phyloP scores from a whole-genome alignment of 2,113 vertebrate species.

The Toxostoma redivivum region DNA sequence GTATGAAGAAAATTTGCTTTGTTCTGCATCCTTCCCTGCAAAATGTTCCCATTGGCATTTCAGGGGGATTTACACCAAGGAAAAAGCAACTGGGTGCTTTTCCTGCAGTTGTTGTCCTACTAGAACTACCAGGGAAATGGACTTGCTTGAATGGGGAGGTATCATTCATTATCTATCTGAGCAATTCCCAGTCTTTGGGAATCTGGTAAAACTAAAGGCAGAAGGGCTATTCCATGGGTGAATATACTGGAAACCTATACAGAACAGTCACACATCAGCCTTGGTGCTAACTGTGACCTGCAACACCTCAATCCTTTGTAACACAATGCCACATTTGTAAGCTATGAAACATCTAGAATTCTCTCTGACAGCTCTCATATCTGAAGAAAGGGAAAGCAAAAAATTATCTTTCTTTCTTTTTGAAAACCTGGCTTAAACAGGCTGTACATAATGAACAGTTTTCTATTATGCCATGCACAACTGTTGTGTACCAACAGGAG shows the following conservation, averaged over 20 bases:
- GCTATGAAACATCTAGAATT: neutral
- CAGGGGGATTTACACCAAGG: neutral
- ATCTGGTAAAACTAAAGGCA: neutral
- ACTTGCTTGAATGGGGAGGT: neutral
- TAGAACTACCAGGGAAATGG: neutral
- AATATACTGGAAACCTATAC: neutral
- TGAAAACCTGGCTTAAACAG: neutral
- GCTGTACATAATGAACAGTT: neutral
- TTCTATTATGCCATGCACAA: neutral
- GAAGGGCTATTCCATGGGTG: neutral
- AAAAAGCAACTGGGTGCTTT: neutral
- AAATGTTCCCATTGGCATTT: neutral
- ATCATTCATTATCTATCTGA: neutral
- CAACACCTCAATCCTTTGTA: neutral
- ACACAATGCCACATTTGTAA: neutral
- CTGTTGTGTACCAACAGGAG: neutral
- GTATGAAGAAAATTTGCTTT: neutral
- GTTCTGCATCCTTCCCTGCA: neutral
- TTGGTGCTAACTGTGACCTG: neutral
- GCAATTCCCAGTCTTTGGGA: neutral
- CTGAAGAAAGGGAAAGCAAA: neutral
- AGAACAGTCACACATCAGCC: neutral
- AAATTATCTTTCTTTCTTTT: neutral
- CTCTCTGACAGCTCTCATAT: neutral
- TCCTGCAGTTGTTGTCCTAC: neutral